Conservation (phyloP, 1,140 invertebrate species). For the Zaprionus camerounensis region DNA sequence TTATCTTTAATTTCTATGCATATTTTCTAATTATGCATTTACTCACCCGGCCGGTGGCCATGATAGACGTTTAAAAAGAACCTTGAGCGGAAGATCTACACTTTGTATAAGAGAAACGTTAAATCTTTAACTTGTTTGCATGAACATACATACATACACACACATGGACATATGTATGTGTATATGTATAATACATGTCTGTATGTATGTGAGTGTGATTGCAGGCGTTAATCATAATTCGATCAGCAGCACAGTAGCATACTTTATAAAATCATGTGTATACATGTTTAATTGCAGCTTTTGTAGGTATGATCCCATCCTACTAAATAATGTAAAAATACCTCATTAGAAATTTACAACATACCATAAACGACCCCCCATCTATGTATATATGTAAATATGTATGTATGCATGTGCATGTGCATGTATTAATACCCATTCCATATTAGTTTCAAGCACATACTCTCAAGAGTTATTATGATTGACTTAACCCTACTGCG, state of each 20-base stretch:
- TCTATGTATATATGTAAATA: neutral
- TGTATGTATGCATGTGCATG: neutral
- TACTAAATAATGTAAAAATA: neutral
- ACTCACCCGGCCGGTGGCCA: conserved; percentile 4
- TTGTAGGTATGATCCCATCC: neutral
- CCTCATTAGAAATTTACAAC: conserved; percentile 1
- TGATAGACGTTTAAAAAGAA: neutral
- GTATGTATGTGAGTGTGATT: neutral
- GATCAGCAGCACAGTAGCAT: conserved; percentile 21
- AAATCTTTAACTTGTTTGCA: neutral
- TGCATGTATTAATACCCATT: conserved; percentile 14
- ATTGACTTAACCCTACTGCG: conserved; percentile 24
- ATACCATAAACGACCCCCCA: neutral
- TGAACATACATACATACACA: conserved; percentile 5
- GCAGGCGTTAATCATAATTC: conserved; percentile 1
- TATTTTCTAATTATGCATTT: conserved; percentile 67
- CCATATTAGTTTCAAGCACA: conserved; percentile 18
- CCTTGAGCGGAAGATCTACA: neutral
- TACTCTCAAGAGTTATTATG: conserved; percentile 21
- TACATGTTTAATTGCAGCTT: neutral
- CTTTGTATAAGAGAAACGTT: conserved; percentile 2
- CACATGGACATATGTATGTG: neutral
- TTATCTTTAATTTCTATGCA: conserved; percentile 69
- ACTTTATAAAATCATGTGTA: neutral
- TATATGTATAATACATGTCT: neutral